Base-by-base conservation (phyloP, 2,888 invertebrate genomes). In the Drosophila bunnanda region DNA sequence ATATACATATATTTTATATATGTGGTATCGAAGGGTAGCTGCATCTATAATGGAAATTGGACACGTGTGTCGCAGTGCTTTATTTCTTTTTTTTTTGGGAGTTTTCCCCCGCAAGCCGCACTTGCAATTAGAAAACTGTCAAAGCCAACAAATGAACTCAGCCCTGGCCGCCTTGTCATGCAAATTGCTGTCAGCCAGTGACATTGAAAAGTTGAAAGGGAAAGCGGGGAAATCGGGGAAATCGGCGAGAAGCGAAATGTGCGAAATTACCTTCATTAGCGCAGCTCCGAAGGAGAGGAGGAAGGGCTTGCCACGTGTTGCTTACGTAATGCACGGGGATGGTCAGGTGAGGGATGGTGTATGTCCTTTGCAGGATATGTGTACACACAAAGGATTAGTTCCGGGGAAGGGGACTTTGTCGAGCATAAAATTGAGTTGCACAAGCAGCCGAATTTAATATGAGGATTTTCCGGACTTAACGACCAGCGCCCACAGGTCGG, bases 251-350 rank as follows among this genome's bases (percentile, higher is more conserved):
- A 52, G 32, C 20, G 32, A 52, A 52, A 34, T 34, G 50, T 34
- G 50, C 50, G 15, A 52, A 82, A 88, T 82, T 88, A 84, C 80
- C 88, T 84, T 88, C 79, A 88, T 84, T 84, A 88, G 88, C 88
- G 67, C 50, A 30, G 44, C 53, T 52, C 39, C n/a, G 30, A 25
- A 20, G n/a, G 41, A 17, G 12, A 0, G 5, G 20, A 10, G 28
- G 36, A 28, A 12, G 46, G 17, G 9, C 41, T n/a, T 62, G 82
- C 78, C 82, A 82, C 82, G 86, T 82, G 82, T 82, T 82, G 82
- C 82, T 75, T 64, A 44, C 61, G 74, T 60, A 75, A 69, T 75
- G 80, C 77, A 38, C 17, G 17, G 13, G 41, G 69, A 15, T 54
- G 60, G 53, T 58, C 50, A 39, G 60, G 38, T 32, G 36, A 20